Base-by-base conservation (phyloP, 2,797 vertebrate genomes). In the Apogon talboti region DNA sequence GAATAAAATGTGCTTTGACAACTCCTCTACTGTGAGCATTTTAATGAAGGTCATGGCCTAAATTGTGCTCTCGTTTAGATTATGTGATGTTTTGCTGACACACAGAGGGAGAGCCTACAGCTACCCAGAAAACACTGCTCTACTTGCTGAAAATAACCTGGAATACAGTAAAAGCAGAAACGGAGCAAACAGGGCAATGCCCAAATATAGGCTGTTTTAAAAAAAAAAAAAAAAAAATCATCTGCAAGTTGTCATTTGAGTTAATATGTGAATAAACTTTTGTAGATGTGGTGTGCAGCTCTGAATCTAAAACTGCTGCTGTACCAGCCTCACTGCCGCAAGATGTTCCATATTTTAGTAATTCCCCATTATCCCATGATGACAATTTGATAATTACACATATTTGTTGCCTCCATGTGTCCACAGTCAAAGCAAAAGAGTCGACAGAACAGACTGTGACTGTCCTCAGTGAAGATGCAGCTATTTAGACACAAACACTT, bases 121-220 rank as follows among this genome's bases (percentile, higher is more conserved):
- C 58, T 48, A 60, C 71, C 50, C 62, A 74, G 37, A 69, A 71
- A 11, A 43, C 66, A 71, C 33, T 53, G 77, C 55, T 81, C 83
- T 56, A 79, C 56, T 82, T 74, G 38, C 80, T 69, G 46, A 78
- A 86, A 84, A 92, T 83, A 86, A 72, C 74, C 57, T 51, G 28
- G 59, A 48, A 19, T 67, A 66, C 55, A 61, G 58, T 45, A 24
- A 35, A 55, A 40, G 3, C 40, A 54, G 44, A 82, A 67, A 76
- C 65, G 52, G 62, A 54, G 13, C 45, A 4, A 16, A 50, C 12
- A 48, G 35, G 19, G 54, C 35, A n/a, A 48, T 3, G 30, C 1
- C 21, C 66, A 71, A 79, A 65, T 65, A 74, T 30, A 68, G 52
- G 48, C 13, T 75, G 44, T 13, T 44, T 21, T 38, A 66, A 71